Percentiles rank a stretch among this genome's conserved stretches.
These are phyloP conservation scores for Glaucomys volans DNA, from an alignment of 2,113 vertebrate genomes.

Conservation along the genomic window DNA sequence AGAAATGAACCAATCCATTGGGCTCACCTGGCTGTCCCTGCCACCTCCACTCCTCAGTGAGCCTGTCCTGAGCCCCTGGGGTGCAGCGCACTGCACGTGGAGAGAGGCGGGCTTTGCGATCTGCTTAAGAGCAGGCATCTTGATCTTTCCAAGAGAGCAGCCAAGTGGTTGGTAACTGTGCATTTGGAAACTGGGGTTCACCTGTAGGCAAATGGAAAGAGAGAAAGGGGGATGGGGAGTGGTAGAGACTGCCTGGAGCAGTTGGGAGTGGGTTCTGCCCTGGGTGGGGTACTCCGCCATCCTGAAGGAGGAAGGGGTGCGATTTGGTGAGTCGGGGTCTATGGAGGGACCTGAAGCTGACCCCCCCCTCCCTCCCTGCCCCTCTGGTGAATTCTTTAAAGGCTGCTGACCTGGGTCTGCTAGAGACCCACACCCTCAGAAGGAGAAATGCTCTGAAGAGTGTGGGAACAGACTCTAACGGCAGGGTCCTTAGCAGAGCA, in stretches of 20 bases:
- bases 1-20: fast-evolving
- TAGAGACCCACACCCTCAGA: not conserved
- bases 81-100: no score
- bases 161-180: fast-evolving
- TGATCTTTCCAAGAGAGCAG: not conserved
- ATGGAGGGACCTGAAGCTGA: not conserved
- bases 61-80: not conserved
- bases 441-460: not conserved
- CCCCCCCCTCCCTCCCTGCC: not conserved
- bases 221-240: fast-evolving
- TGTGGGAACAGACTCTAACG: fast-evolving
- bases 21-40: not conserved
- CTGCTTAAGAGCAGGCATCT: not conserved
- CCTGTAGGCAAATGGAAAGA: not conserved
- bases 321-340: no score
- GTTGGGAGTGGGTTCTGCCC: not conserved
- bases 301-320: no score
- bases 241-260: fast-evolving
- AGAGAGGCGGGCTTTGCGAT: fast-evolving
- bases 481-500: not conserved
- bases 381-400: not conserved
- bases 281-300: not conserved
- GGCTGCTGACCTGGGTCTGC: not conserved
- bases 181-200: not conserved
- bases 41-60: fast-evolving